Evolutionary conservation across 2,888 invertebrate species (phyloP).

Genomic region (Caenorhabditis zanzibari): DNA sequence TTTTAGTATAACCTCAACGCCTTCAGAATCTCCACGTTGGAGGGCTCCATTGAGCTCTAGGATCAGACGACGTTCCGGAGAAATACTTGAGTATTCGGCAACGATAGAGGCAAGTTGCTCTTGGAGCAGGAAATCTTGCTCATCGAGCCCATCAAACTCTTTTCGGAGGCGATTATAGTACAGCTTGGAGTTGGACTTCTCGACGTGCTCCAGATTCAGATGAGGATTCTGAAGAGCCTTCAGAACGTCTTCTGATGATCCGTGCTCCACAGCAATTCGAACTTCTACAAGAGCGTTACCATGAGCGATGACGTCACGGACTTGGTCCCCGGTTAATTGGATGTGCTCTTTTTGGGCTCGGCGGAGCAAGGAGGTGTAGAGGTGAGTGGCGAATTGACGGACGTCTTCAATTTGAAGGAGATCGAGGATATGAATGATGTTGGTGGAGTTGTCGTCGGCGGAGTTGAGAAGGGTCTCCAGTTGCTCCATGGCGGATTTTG

Average conservation of each 20-base stretch:
- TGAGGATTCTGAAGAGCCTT: conserved; percentile 69
- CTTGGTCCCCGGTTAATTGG: conserved; percentile 63
- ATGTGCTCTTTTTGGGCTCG: conserved; percentile 20
- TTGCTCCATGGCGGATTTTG: conserved; percentile 56
- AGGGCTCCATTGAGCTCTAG: conserved; percentile 55
- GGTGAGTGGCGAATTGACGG: conserved; percentile 61
- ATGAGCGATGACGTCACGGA: conserved; percentile 66
- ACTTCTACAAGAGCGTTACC: conserved; percentile 76
- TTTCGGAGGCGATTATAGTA: conserved; percentile 71
- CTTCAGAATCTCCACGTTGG: conserved; percentile 50
- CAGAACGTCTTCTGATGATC: conserved; percentile 73
- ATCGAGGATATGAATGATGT: conserved; percentile 45
- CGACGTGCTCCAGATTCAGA: conserved; percentile 60
- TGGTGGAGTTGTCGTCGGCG: neutral
- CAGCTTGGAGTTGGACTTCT: conserved; percentile 69
- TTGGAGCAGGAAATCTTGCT: conserved; percentile 60
- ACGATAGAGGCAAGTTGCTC: conserved; percentile 66
- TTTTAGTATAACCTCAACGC: conserved; percentile 55
- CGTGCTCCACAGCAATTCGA: conserved; percentile 74
- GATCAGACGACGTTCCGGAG: conserved; percentile 61
- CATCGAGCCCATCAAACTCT: conserved; percentile 59
- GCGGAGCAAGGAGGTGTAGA: conserved; percentile 60
- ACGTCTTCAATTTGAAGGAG: conserved; percentile 59
- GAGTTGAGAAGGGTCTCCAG: conserved; percentile 50
- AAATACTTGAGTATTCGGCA: conserved; percentile 65